Evolutionary conservation across 2,113 vertebrate species (phyloP).

Genomic region (Carassius gibelio): DNA sequence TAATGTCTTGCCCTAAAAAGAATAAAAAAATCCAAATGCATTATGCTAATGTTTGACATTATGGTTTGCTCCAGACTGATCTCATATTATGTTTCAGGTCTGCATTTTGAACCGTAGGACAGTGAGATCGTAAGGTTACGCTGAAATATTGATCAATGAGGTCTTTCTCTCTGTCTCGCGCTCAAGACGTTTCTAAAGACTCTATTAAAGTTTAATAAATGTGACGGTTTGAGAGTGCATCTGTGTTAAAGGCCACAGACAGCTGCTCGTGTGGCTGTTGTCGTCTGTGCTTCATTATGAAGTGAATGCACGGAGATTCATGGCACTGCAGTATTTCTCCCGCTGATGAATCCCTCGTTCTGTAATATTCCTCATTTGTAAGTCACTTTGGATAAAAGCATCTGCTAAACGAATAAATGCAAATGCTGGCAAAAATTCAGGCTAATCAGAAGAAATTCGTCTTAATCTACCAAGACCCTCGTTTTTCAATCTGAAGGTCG

Average conservation of each 20-base stretch:
- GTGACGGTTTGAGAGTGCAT: neutral
- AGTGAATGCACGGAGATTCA: neutral
- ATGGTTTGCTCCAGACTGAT: neutral
- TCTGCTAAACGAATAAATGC: neutral
- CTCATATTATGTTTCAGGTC: neutral
- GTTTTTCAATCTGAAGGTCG: neutral
- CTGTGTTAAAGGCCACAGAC: constrained; percentile 1
- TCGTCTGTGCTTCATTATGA: neutral
- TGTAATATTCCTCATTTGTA: constrained; percentile 6
- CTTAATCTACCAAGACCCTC: neutral
- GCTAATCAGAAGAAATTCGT: neutral
- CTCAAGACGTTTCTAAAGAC: neutral
- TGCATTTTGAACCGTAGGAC: neutral
- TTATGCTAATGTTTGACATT: neutral
- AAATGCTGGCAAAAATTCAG: neutral
- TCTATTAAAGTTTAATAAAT: constrained; percentile 14
- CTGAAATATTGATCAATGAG: constrained; percentile 11
- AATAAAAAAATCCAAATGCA: neutral
- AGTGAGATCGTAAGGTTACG: neutral
- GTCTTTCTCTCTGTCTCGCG: neutral
- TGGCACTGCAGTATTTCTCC: neutral
- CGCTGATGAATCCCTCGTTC: neutral
- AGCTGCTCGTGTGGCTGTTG: neutral
- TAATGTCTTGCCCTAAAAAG: neutral
- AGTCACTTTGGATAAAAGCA: neutral